Evolutionary conservation across 2,113 vertebrate genomes (phyloP), one percentile per base, ranked within the genome.

Genomic region (Channa argus): DNA sequence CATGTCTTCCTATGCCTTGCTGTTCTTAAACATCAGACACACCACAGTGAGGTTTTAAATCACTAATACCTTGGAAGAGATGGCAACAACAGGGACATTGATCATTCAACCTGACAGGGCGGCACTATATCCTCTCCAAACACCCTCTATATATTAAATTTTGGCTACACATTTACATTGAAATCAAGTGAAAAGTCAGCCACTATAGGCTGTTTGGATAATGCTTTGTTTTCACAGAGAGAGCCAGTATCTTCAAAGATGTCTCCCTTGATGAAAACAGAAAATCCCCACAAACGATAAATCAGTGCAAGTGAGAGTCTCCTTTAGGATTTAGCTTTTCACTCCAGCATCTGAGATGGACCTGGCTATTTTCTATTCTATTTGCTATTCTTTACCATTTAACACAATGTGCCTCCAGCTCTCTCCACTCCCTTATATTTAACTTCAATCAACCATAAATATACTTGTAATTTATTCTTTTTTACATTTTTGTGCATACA

Each of bases 241-340:
- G 47, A 71, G 50, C 11, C 14, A 9, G 34, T 6, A 46, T 74
- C 71, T 43, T 47, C 10, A 65, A 43, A 55, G 41, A 71, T 55
- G 41, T 41, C 46, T 64, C 51, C 43, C 33, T 63, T 0, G 3
- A 44, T 37, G 38, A 69, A 74, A 68, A 67, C 9, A 45, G 36
- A 41, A 75, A 63, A 77, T 79, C 13, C 33, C 12, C 34, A 36
- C 33, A 67, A 61, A 64, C 52, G 54, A 63, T n/a, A 52, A 82
- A 75, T 79, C 45, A 60, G 53, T 82, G 69, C 52, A 41, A 78
- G 51, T 43, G 11, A 74, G 38, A 58, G 63, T 59, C 53, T 77
- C 71, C 46, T 79, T 61, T 11, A 53, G 79, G 66, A 39, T 58
- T 82, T 80, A 52, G 55, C 75, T 82, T 86, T 78, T 66, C 13